phyloP scores from a whole-genome alignment of 2,797 vertebrate genomes.

The Lagocephalus sceleratus region DNA sequence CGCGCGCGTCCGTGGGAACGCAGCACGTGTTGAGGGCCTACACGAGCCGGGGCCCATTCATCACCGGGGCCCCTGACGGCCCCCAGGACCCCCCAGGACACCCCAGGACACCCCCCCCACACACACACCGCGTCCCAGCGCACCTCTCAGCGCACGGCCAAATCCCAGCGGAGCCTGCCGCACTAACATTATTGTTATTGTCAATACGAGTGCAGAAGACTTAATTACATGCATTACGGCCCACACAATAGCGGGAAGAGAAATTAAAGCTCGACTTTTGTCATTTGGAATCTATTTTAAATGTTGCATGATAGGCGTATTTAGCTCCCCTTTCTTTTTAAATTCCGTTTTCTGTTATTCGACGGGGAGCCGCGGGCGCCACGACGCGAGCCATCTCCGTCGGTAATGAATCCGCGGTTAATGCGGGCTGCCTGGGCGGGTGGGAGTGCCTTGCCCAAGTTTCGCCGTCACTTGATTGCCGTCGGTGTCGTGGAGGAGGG shows the following conservation, averaged over 20 bases:
- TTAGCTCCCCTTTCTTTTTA: not conserved
- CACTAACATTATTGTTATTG: conserved; percentile 9
- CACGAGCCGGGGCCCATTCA: conserved; percentile 32
- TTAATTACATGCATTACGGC: conserved; percentile 27
- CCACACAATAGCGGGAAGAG: not conserved
- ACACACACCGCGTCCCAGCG: conserved; percentile 8
- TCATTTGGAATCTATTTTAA: conserved; percentile 15
- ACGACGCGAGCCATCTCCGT: conserved; percentile 38
- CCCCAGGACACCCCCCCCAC: too few relatives aligned
- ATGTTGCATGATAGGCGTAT: not conserved
- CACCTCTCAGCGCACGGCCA: conserved; percentile 44
- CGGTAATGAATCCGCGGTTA: conserved; percentile 78
- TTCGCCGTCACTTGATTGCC: conserved; percentile 84
- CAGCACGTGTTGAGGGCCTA: conserved; percentile 62
- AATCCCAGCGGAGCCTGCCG: conserved; percentile 52
- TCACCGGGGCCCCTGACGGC: conserved; percentile 22
- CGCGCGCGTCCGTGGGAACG: conserved; percentile 68
- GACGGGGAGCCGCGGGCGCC: not conserved
- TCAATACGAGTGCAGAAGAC: conserved; percentile 15
- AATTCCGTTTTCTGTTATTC: not conserved
- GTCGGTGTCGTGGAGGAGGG: conserved; percentile 75
- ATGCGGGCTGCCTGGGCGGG: conserved; percentile 72
- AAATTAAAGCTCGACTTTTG: conserved; percentile 14
- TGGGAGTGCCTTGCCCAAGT: conserved; percentile 87
- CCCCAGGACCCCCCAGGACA: conserved; percentile 1